These are phyloP conservation scores for Spodoptera littoralis DNA, from an alignment of 2,888 invertebrate genomes.

Conservation along the genomic window DNA sequence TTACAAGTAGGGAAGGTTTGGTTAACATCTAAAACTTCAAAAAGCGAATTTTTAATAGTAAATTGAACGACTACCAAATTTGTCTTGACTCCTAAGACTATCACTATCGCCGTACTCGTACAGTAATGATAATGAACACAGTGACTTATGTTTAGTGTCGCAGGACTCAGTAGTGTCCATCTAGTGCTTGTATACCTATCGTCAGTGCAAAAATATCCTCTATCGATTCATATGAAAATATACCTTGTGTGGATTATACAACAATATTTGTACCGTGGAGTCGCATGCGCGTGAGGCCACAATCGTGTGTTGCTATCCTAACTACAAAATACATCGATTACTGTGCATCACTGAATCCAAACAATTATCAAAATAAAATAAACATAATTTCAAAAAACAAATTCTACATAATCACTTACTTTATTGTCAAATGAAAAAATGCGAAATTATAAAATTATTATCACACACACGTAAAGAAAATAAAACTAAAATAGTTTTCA, in stretches of 20 bases:
- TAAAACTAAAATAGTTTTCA: constrained; percentile 53
- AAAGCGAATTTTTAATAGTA: constrained; percentile 39
- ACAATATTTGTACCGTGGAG: constrained; percentile 79
- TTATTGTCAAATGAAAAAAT: constrained; percentile 61
- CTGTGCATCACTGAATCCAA: constrained; percentile 28
- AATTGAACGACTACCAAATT: constrained; percentile 29
- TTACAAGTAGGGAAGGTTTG: no score
- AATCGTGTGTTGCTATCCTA: constrained; percentile 45
- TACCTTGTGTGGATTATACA: constrained; percentile 74
- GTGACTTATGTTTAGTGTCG: constrained; percentile 28
- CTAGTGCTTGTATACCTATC: constrained; percentile 75
- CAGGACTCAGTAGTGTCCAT: constrained; percentile 45
- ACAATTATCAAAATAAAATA: constrained; percentile 40
- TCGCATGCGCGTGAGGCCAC: constrained; percentile 73
- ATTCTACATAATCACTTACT: constrained; percentile 48
- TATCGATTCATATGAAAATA: constrained; percentile 82
- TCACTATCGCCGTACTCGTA: constrained; percentile 21
- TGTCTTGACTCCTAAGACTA: constrained; percentile 11
- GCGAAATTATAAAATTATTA: constrained; percentile 40
- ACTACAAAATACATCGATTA: constrained; percentile 22
- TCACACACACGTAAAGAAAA: constrained; percentile 49
- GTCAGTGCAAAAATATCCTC: constrained; percentile 84
- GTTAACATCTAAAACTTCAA: constrained; percentile 1
- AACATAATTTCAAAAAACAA: constrained; percentile 55
- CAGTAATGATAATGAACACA: constrained; percentile 47